These are phyloP conservation scores for Formica selysi DNA, from an alignment of 1,140 invertebrate genomes.

Conservation along the genomic window DNA sequence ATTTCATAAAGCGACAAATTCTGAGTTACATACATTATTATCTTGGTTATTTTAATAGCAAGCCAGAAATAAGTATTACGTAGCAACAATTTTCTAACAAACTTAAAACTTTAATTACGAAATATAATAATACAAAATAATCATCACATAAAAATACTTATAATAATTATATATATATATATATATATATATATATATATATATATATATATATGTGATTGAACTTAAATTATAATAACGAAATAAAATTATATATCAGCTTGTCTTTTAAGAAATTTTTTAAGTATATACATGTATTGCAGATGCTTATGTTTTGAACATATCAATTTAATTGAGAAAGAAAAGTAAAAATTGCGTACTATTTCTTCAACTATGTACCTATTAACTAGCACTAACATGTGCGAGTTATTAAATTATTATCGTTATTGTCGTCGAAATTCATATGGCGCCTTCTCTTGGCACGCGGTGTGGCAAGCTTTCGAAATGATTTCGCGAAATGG, in stretches of 20 bases:
- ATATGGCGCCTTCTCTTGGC: constrained; percentile 58
- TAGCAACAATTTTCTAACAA: neutral
- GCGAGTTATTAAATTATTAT: constrained; percentile 36
- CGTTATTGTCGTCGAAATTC: constrained; percentile 10
- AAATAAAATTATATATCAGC: neutral
- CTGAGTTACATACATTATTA: neutral
- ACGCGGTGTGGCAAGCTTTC: constrained; percentile 31
- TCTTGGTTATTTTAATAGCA: neutral
- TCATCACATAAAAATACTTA: too few relatives aligned
- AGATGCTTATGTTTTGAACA: neutral
- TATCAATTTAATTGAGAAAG: constrained; percentile 4
- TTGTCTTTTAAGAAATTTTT: neutral
- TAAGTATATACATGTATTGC: too few relatives aligned
- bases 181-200: too few relatives aligned
- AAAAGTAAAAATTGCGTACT: neutral
- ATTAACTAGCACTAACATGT: neutral
- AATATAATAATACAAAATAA: neutral
- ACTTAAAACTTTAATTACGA: neutral
- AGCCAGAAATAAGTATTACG: neutral
- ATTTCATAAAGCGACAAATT: neutral
- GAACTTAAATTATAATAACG: too few relatives aligned
- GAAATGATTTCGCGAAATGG: constrained; percentile 66
- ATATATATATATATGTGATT: too few relatives aligned
- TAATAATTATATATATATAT: too few relatives aligned
- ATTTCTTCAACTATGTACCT: neutral